phyloP scores from a whole-genome alignment of 2,797 vertebrate genomes.

The Malacoraja senta region DNA sequence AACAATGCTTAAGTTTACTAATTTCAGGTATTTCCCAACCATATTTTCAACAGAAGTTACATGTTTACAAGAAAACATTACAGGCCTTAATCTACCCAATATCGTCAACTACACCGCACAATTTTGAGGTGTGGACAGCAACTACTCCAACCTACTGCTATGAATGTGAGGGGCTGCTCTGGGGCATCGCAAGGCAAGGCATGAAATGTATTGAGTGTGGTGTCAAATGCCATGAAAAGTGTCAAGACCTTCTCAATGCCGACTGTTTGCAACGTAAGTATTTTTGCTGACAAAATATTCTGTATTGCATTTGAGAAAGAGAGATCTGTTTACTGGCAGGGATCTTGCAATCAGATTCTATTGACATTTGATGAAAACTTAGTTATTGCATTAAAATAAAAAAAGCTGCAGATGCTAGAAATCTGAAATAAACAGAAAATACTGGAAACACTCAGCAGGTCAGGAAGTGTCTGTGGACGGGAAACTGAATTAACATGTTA shows the following conservation, averaged over 20 bases:
- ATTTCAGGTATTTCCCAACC: neutral
- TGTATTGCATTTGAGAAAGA: neutral
- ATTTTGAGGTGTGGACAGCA: constrained; percentile 96
- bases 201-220: constrained; percentile 93
- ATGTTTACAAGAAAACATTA: constrained; percentile 93
- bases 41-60: constrained; percentile 72
- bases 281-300: neutral
- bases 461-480: too few relatives aligned
- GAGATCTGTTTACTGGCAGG: neutral
- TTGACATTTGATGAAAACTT: neutral
- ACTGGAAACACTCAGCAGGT: too few relatives aligned
- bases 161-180: constrained; percentile 92
- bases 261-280: constrained; percentile 95
- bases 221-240: constrained; percentile 97
- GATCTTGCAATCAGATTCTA: neutral
- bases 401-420: too few relatives aligned
- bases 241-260: constrained; percentile 93
- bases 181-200: constrained; percentile 95
- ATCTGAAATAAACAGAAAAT: too few relatives aligned
- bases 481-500: too few relatives aligned
- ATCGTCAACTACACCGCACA: constrained; percentile 92
- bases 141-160: constrained; percentile 95
- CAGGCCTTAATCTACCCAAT: constrained; percentile 95
- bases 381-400: too few relatives aligned
- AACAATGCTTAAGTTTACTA: neutral